These are phyloP conservation scores for Cyclophora albipunctata DNA, from an alignment of 2,888 invertebrate species.

Conservation along the genomic window DNA sequence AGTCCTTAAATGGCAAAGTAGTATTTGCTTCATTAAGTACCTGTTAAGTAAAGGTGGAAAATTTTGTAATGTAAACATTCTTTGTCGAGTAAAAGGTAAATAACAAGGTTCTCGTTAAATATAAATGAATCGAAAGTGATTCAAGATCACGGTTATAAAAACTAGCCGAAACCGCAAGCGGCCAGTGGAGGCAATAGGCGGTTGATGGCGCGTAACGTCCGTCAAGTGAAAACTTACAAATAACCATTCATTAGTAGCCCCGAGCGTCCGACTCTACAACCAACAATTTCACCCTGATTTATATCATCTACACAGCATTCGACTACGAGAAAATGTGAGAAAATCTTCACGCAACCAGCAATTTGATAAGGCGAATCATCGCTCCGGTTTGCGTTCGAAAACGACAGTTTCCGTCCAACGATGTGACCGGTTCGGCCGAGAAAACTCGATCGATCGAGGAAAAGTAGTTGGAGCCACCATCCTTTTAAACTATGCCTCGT, in stretches of 20 bases:
- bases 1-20: too few species aligned
- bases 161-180: constrained; percentile 15
- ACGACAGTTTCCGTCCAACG: constrained; percentile 67
- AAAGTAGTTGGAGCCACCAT: constrained; percentile 52
- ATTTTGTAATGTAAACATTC: too few species aligned
- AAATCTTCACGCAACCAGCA: constrained; percentile 66
- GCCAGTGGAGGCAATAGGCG: constrained; percentile 18
- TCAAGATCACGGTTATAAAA: constrained; percentile 15
- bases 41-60: too few species aligned
- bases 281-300: constrained; percentile 70
- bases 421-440: constrained; percentile 55
- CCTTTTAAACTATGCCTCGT: constrained; percentile 45
- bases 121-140: constrained; percentile 16
- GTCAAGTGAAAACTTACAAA: constrained; percentile 70
- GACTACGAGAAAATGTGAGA: constrained; percentile 69
- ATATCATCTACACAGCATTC: constrained; percentile 59
- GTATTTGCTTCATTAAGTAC: too few species aligned
- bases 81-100: too few species aligned
- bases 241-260: constrained; percentile 63
- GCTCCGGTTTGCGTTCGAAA: constrained; percentile 62
- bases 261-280: constrained; percentile 49
- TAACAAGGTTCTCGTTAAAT: too few species aligned
- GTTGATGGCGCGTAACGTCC: constrained; percentile 58
- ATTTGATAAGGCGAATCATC: constrained; percentile 72
- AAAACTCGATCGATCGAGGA: constrained; percentile 65